These are phyloP conservation scores for Leptonema lineaticorne DNA, from an alignment of 1,140 invertebrate species.

Conservation along the genomic window DNA sequence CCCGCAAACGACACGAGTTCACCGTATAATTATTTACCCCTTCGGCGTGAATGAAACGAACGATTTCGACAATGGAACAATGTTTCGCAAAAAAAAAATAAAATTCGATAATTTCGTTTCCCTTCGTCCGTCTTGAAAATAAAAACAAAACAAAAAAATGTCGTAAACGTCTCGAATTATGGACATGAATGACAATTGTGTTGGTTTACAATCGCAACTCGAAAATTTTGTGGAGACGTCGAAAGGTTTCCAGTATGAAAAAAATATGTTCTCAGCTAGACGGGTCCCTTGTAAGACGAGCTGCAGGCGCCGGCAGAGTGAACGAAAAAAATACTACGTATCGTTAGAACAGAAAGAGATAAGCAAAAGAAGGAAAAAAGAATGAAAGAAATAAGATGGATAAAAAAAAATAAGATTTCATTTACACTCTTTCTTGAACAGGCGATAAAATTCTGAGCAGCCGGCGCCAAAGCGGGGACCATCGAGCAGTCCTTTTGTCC, in stretches of 20 bases:
- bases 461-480: slow-evolving; percentile 20
- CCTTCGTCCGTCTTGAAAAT: too few species aligned
- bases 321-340: slow-evolving; percentile 31
- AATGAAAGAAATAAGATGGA: not conserved
- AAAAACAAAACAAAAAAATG: too few species aligned
- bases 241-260: slow-evolving; percentile 11
- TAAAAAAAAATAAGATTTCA: slow-evolving; percentile 29
- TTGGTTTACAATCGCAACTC: not conserved
- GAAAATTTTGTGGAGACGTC: not conserved
- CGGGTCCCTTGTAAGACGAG: slow-evolving; percentile 29
- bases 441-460: slow-evolving; percentile 31
- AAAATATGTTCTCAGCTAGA: slow-evolving; percentile 26
- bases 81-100: too few species aligned
- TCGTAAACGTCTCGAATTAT: too few species aligned
- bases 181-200: slow-evolving; percentile 12
- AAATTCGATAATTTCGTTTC: too few species aligned
- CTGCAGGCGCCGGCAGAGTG: slow-evolving; percentile 22
- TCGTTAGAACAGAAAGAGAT: slow-evolving; percentile 17
- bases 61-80: too few species aligned
- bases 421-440: slow-evolving; percentile 31
- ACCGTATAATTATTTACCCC: too few species aligned
- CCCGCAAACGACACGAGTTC: not conserved
- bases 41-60: too few species aligned
- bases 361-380: not conserved
- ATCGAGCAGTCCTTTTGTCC: slow-evolving; percentile 24